phyloP scores from a whole-genome alignment of 2,888 invertebrate genomes.

The Leucophenga montana region DNA sequence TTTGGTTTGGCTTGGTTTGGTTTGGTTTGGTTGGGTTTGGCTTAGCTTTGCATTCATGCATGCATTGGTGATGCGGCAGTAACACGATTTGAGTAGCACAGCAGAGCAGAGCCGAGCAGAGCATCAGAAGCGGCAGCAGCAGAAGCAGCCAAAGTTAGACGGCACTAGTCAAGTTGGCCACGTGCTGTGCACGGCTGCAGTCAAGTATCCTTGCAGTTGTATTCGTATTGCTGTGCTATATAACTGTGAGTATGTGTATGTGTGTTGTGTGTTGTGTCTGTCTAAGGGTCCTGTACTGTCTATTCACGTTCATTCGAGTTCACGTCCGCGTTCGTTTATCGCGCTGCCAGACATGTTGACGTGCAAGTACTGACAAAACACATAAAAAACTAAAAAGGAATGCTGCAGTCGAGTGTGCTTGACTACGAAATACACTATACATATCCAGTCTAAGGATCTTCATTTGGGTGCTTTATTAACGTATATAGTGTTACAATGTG shows the following conservation, averaged over 20 bases:
- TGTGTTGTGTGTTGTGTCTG: neutral
- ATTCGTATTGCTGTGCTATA: neutral
- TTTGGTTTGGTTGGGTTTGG: conserved; percentile 2
- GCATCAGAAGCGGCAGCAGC: no score
- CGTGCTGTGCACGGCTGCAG: neutral
- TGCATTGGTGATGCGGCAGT: conserved; percentile 23
- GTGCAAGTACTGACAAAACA: neutral
- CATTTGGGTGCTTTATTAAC: no score
- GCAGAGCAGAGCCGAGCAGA: no score
- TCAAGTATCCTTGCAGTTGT: neutral
- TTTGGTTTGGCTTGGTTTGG: neutral
- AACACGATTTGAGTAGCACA: conserved; percentile 7
- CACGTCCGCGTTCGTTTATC: conserved; percentile 6
- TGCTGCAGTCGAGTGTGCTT: no score
- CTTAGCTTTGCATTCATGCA: conserved; percentile 21
- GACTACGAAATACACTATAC: no score
- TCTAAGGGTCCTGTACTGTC: neutral
- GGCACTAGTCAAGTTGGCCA: neutral
- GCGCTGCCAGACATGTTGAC: conserved; percentile 11
- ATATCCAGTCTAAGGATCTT: no score
- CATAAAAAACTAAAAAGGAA: neutral
- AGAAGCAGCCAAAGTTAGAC: neutral
- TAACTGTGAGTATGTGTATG: neutral
- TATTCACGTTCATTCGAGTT: neutral
- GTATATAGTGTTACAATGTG: no score